These are phyloP conservation scores for Drosophila subpulchrella DNA, from an alignment of 1,140 invertebrate species.

Conservation along the genomic window DNA sequence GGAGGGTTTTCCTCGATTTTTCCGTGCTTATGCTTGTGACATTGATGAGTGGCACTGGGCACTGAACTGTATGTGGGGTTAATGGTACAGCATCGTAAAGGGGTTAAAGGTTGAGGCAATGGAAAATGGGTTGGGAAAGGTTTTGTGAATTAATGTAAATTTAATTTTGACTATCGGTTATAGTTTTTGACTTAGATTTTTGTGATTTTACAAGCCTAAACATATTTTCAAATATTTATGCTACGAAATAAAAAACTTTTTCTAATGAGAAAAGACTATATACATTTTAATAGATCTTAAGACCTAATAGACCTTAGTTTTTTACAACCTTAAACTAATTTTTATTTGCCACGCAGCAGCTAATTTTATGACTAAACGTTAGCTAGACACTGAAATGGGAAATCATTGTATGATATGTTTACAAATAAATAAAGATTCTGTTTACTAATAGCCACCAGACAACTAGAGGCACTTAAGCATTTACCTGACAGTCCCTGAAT, in stretches of 20 bases:
- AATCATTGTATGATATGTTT: slow-evolving; percentile 1
- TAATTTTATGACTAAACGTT: neutral
- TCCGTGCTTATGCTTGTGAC: slow-evolving; percentile 42
- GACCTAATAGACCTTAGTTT: too few relatives aligned
- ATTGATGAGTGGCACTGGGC: slow-evolving; percentile 41
- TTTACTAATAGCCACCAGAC: neutral
- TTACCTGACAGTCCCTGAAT: slow-evolving; percentile 11
- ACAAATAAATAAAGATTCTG: slow-evolving; percentile 3
- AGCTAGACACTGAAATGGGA: neutral
- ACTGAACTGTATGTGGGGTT: slow-evolving; percentile 27
- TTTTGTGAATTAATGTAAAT: neutral
- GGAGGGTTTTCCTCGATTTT: slow-evolving; percentile 31
- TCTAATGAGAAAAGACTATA: too few relatives aligned
- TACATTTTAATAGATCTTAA: too few relatives aligned
- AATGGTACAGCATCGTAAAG: slow-evolving; percentile 10
- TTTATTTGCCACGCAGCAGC: neutral
- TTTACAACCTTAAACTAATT: too few relatives aligned
- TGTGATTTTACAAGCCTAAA: neutral
- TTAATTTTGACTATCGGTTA: neutral
- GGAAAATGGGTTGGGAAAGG: neutral
- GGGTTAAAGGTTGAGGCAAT: slow-evolving; percentile 19
- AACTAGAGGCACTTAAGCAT: slow-evolving; percentile 1
- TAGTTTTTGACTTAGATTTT: neutral
- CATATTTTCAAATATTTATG: too few relatives aligned
- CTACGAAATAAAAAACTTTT: too few relatives aligned